Base-by-base conservation (phyloP, 1,140 invertebrate genomes). In the Mercenaria mercenaria region DNA sequence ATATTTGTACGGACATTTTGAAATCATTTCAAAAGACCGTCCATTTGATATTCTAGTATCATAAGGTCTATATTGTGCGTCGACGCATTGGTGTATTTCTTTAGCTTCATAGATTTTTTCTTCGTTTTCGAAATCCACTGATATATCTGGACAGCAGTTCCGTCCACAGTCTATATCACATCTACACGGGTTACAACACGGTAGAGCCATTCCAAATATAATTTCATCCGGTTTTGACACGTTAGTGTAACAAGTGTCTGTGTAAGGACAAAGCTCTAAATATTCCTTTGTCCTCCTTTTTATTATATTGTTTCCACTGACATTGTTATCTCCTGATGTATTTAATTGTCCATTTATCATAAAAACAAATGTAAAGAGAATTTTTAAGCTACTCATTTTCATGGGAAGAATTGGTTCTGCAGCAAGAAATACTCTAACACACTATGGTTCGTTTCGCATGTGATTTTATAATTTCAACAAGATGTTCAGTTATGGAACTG, bases 111-210 rank as follows among this genome's bases (percentile, higher is more conserved):
- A 26, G 1, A 74, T 26, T 1, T 74, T 34, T 39, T 74, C 37
- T 41, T 74, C 37, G 41, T 10, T 74, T 34, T 23, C 20, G 20
- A 29, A 10, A 18, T 47, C 11, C 29, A 10, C 41, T 20, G 69
- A 74, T 29, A 18, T 74, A 34, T 74, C 69, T 20, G 69, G 69
- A 74, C 69, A 74, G 26, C 69, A 74, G 37, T 74, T 18, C 37
- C 1, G 20, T 74, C 69, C 69, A 74, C 69, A 74, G 1, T 74
- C 34, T 26, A 1, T 1, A 26, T 74, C 34, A 39, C 69, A 74
- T n/a, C 29, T 23, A 39, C 69, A 74, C 4, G 23, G 1, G 1
- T 4, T 29, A 47, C 69, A 74, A 74, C 69, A 74, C 23, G 34
- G 23, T 23, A n/a, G n/a, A n/a, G n/a, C 26, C 13, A 23, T 18